phyloP scores from a whole-genome alignment of 2,888 invertebrate genomes.

The Orthonychiurus folsomi region DNA sequence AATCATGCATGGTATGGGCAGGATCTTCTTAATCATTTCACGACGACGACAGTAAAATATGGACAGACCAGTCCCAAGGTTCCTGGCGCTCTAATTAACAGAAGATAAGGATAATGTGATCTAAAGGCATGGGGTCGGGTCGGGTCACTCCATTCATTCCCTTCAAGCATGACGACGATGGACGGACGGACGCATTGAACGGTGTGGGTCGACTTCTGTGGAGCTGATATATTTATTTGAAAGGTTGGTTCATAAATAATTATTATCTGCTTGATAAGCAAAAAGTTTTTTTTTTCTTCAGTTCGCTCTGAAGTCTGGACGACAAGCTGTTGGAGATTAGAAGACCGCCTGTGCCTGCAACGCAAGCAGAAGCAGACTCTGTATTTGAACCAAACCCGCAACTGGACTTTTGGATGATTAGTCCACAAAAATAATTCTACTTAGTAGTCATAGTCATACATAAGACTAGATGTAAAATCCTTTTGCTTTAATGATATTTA shows the following conservation, averaged over 20 bases:
- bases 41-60: neutral
- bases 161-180: no score
- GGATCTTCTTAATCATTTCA: no score
- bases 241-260: neutral
- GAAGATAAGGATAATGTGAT: neutral
- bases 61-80: neutral
- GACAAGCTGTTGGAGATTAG: conserved; percentile 1
- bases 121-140: neutral
- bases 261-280: no score
- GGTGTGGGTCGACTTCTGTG: no score
- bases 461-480: no score
- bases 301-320: neutral
- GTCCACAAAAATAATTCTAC: neutral
- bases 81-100: neutral
- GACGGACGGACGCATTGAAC: no score
- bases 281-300: no score
- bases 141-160: conserved; percentile 1
- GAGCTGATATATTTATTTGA: neutral
- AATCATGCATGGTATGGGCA: neutral
- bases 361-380: neutral
- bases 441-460: neutral
- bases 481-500: neutral
- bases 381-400: no score
- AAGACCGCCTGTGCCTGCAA: no score
- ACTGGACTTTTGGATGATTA: neutral